phyloP scores from a whole-genome alignment of 2,797 vertebrate genomes.

The Delichon dasypus region DNA sequence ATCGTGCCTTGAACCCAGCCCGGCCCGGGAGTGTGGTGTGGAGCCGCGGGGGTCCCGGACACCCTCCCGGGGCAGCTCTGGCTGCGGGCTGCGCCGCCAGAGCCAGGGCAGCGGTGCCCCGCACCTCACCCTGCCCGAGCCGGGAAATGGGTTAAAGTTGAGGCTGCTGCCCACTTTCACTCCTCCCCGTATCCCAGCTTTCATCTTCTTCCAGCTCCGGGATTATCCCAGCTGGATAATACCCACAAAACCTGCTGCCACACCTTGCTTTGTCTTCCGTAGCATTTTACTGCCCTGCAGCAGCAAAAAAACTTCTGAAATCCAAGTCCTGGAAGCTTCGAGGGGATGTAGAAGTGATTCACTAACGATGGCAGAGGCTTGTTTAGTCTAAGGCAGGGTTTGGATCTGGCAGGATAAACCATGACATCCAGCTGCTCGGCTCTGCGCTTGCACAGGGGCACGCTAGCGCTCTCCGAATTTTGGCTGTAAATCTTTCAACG shows the following conservation, averaged over 20 bases:
- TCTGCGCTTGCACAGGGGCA: neutral
- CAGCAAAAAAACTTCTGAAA: conserved; percentile 14
- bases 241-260: conserved; percentile 26
- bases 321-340: conserved; percentile 45
- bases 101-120: neutral
- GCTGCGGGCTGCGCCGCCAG: neutral
- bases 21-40: too few relatives aligned
- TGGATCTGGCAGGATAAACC: neutral
- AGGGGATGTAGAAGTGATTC: conserved; percentile 38
- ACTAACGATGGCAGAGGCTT: neutral
- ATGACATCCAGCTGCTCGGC: neutral
- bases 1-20: neutral
- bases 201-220: neutral
- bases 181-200: neutral
- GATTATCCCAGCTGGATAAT: conserved; percentile 14
- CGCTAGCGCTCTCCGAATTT: accelerated
- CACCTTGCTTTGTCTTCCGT: conserved; percentile 54
- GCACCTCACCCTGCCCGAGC: neutral
- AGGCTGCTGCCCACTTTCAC: neutral
- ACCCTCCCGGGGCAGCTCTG: neutral
- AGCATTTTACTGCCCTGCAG: conserved; percentile 8
- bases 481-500: neutral
- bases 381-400: conserved; percentile 21
- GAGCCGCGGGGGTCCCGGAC: too few relatives aligned
- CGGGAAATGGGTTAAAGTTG: neutral